Percentiles rank a stretch among this genome's conserved stretches.
Conservation (phyloP, 2,113 vertebrate species). For the Hiodon tergisus region DNA sequence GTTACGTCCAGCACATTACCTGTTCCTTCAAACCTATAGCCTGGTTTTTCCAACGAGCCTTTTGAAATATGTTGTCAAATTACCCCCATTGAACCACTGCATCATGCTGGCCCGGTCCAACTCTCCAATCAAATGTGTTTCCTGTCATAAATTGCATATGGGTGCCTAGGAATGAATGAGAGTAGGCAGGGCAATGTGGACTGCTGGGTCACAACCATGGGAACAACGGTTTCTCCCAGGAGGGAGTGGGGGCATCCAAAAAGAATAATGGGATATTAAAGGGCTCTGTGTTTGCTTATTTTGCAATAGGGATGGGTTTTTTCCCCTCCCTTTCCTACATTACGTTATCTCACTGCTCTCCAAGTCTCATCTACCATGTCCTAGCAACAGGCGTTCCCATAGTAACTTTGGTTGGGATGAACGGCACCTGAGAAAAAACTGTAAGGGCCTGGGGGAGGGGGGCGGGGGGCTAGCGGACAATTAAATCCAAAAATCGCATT, state of each 20-base stretch:
- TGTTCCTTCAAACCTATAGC: too few species aligned
- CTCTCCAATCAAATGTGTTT: neutral
- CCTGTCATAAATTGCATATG: conserved; percentile 3
- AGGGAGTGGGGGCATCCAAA: neutral
- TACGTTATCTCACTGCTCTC: conserved; percentile 23
- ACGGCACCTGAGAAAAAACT: neutral
- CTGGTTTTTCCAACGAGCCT: too few species aligned
- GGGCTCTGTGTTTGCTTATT: conserved; percentile 25
- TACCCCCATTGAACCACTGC: neutral
- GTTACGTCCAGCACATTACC: too few species aligned
- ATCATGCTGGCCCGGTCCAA: conserved; percentile 2
- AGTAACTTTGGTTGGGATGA: conserved; percentile 30
- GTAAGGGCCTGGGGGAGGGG: neutral
- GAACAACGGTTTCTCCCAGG: neutral
- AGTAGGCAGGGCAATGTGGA: conserved; percentile 2
- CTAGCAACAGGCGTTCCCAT: conserved; percentile 36
- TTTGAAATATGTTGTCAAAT: too few species aligned
- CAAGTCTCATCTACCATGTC: conserved; percentile 25
- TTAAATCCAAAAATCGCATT: conserved; percentile 5
- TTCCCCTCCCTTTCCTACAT: conserved; percentile 14
- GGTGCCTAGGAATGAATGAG: neutral
- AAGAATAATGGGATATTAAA: conserved; percentile 19
- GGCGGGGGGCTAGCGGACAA: neutral
- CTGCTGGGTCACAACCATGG: neutral
- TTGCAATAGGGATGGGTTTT: conserved; percentile 29